phyloP scores from a whole-genome alignment of 2,113 vertebrate species.

The Aptenodytes patagonicus region DNA sequence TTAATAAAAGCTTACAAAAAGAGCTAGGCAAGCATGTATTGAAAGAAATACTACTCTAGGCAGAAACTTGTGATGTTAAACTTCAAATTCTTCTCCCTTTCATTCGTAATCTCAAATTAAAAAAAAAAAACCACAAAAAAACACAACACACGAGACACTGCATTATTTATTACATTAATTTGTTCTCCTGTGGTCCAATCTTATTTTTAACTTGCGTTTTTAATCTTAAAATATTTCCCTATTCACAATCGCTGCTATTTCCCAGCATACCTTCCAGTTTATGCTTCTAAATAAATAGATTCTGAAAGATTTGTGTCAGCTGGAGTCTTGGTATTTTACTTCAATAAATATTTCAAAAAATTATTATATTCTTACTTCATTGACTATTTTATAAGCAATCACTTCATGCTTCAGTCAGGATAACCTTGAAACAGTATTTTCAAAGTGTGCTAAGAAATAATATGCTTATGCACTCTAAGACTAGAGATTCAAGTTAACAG shows the following conservation, averaged over 20 bases:
- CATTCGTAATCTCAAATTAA: background rate
- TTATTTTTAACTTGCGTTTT: background rate
- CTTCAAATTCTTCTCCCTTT: background rate
- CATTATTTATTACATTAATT: background rate
- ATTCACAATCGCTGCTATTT: background rate
- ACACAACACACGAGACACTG: background rate
- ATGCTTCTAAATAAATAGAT: background rate
- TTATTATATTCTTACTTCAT: background rate
- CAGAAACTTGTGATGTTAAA: background rate
- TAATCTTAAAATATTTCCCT: background rate
- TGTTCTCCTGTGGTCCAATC: background rate
- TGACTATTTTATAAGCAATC: background rate
- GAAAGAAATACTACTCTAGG: background rate
- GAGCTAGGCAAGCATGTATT: background rate
- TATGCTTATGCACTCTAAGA: background rate
- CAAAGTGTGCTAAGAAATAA: background rate
- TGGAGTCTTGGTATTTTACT: background rate
- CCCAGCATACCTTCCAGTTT: background rate
- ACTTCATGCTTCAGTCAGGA: background rate
- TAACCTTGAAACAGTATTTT: background rate
- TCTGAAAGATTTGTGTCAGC: background rate
- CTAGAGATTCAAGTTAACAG: background rate
- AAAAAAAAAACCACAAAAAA: background rate
- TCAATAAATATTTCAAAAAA: background rate
- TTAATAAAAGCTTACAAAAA: background rate